Percentiles rank a stretch among this genome's conserved stretches.
Conservation (phyloP, 2,113 vertebrate genomes). For the Ailurus styani region DNA sequence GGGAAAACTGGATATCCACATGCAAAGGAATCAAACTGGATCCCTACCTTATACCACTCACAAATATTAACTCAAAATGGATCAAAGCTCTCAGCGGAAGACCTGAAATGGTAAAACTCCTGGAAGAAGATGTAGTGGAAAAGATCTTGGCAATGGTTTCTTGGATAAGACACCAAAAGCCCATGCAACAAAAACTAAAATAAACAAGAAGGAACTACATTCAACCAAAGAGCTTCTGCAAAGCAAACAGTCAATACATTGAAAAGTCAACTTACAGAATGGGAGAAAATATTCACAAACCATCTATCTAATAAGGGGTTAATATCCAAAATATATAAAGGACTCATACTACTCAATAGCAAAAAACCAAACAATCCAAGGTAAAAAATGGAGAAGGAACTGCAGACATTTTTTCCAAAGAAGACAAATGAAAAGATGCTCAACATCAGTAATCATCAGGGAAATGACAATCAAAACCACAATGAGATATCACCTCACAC, state of each 20-base stretch:
- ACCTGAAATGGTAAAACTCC: not conserved
- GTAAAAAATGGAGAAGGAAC: not conserved
- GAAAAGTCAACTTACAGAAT: not conserved
- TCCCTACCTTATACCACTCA: not conserved
- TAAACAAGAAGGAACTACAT: not conserved
- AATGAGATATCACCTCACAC: not conserved
- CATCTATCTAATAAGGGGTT: not conserved
- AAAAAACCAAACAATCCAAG: not conserved
- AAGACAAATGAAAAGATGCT: not conserved
- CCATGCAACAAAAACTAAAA: not conserved
- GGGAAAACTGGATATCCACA: not conserved
- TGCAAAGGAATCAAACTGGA: not conserved
- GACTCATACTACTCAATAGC: not conserved
- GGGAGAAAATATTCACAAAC: not conserved
- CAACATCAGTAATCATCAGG: not conserved
- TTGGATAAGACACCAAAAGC: not conserved
- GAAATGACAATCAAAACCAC: not conserved
- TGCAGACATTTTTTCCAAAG: not conserved
- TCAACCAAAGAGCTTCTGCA: not conserved
- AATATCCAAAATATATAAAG: not conserved
- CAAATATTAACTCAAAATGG: not conserved
- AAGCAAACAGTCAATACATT: not conserved
- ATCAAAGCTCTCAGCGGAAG: not conserved
- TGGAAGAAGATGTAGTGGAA: not conserved
- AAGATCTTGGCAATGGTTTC: not conserved